These are phyloP conservation scores for Propithecus coquereli DNA, from an alignment of 2,113 vertebrate genomes.

Conservation along the genomic window DNA sequence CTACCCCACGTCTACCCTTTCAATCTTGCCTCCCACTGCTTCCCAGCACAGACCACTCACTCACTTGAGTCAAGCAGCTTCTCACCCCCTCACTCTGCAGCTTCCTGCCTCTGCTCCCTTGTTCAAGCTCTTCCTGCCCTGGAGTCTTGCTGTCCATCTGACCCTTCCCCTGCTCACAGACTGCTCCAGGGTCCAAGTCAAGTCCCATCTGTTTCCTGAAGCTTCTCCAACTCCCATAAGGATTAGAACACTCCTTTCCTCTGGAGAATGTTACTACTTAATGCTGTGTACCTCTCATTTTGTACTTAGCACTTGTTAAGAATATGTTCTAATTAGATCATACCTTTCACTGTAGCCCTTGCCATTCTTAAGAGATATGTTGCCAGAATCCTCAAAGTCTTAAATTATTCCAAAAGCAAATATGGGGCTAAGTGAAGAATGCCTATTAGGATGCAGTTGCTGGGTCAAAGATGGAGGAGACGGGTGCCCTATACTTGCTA, in stretches of 20 bases:
- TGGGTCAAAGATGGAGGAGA: not conserved
- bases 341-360: not conserved
- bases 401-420: not conserved
- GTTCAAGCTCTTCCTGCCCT: not conserved
- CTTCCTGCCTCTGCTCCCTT: not conserved
- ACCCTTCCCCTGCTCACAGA: not conserved
- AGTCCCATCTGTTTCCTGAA: not conserved
- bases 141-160: not conserved
- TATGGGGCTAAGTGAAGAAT: not conserved
- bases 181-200: not conserved
- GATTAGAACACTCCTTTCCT: not conserved
- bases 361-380: not conserved
- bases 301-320: not conserved
- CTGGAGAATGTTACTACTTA: not conserved
- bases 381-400: slow-evolving; percentile 14
- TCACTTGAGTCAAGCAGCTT: not conserved
- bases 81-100: not conserved
- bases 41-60: not conserved
- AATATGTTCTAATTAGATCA: not conserved
- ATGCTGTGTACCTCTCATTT: not conserved
- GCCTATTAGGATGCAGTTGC: not conserved
- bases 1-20: not conserved
- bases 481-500: not conserved
- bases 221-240: not conserved
- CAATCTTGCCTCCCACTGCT: not conserved